Conservation (phyloP, 2,888 invertebrate species). For the Ceraclea dissimilis region DNA sequence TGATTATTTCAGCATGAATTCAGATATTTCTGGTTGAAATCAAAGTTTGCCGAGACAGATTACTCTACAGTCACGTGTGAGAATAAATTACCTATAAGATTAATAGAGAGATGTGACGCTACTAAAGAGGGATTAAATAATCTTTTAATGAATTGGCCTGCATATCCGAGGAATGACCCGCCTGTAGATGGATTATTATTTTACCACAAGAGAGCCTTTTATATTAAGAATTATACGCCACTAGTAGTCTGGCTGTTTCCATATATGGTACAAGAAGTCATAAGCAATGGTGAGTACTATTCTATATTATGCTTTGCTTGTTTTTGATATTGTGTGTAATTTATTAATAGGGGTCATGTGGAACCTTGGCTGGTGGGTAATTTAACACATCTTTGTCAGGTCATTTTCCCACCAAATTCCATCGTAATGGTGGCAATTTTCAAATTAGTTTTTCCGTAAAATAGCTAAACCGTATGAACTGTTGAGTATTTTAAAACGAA, state of each 20-base stretch:
- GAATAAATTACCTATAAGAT: constrained; percentile 41
- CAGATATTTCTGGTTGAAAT: constrained; percentile 74
- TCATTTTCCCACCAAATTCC: too few species aligned
- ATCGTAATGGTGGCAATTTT: not conserved
- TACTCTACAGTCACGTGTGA: constrained; percentile 35
- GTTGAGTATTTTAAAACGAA: too few species aligned
- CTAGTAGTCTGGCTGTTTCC: constrained; percentile 88
- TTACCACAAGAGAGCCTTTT: constrained; percentile 78
- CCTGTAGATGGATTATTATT: constrained; percentile 82
- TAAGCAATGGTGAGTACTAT: constrained; percentile 44
- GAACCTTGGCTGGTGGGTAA: not conserved
- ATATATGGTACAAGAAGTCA: constrained; percentile 78
- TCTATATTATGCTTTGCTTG: too few species aligned
- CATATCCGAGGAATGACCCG: constrained; percentile 37
- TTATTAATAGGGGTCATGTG: not conserved
- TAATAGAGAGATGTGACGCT: constrained; percentile 46
- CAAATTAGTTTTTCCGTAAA: too few species aligned
- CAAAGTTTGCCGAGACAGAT: constrained; percentile 61
- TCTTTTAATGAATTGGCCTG: constrained; percentile 37
- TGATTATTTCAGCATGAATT: constrained; percentile 63
- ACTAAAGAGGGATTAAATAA: constrained; percentile 40
- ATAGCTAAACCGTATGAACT: too few species aligned
- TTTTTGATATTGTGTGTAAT: too few species aligned
- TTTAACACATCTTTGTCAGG: not conserved
- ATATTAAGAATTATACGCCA: constrained; percentile 73